Conservation (phyloP, 2,888 invertebrate species). For the Drosophila percnosoma region DNA sequence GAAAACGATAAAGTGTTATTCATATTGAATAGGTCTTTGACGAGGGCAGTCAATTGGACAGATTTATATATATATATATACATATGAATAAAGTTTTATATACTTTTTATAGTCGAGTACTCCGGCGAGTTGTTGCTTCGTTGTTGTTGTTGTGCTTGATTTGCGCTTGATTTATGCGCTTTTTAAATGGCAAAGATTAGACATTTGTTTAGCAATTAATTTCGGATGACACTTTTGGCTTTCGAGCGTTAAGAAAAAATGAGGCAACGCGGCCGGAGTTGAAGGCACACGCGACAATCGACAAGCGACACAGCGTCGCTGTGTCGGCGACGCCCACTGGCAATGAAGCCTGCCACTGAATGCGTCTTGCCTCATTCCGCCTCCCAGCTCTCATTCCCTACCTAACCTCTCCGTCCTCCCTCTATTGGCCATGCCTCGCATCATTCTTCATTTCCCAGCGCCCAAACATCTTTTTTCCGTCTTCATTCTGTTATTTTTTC, state of each 20-base stretch:
- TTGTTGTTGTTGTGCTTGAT: constrained; percentile 57
- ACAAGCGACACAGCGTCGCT: neutral
- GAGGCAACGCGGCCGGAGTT: constrained; percentile 34
- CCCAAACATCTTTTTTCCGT: constrained; percentile 52
- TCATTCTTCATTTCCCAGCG: constrained; percentile 22
- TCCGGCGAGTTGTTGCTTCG: neutral
- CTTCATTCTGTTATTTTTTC: constrained; percentile 28
- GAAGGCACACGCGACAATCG: constrained; percentile 42
- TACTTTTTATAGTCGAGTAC: neutral
- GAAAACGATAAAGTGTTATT: constrained; percentile 26
- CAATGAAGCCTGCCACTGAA: constrained; percentile 17
- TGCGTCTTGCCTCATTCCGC: neutral
- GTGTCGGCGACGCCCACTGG: constrained; percentile 42
- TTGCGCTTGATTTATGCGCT: constrained; percentile 77
- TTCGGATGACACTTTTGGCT: constrained; percentile 70
- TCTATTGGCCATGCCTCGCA: constrained; percentile 8
- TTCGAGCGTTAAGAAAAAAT: constrained; percentile 33
- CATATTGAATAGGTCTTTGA: constrained; percentile 6
- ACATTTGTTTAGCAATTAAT: constrained; percentile 82
- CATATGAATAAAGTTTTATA: neutral
- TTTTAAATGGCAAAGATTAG: constrained; percentile 81
- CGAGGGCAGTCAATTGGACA: neutral
- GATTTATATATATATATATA: neutral
- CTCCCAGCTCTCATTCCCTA: constrained; percentile 5
- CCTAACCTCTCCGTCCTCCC: neutral